Evolutionary conservation across 2,113 vertebrate species (phyloP).

Genomic region (Naja naja): DNA sequence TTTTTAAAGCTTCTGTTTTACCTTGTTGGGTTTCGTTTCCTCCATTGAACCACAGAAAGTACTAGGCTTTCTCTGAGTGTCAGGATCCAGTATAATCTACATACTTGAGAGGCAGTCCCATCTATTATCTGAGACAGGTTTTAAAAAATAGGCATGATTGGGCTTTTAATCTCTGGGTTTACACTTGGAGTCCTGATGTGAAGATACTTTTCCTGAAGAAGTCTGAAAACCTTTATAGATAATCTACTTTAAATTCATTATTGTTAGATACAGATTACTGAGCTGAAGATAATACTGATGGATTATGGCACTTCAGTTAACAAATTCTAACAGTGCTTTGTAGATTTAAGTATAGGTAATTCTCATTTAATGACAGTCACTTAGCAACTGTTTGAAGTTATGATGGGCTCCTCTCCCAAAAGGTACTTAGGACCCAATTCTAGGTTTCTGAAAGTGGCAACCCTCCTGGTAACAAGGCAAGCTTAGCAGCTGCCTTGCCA

Average conservation of each 20-base stretch:
- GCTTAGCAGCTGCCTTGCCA: neutral
- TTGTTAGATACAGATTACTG: neutral
- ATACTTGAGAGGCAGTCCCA: neutral
- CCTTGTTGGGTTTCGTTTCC: neutral
- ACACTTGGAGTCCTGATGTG: neutral
- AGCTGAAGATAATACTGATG: neutral
- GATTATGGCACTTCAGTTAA: neutral
- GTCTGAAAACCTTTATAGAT: neutral
- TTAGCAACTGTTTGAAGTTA: neutral
- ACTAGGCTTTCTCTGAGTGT: neutral
- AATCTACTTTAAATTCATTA: neutral
- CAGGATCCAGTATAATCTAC: neutral
- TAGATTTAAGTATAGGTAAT: neutral
- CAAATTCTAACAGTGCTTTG: neutral
- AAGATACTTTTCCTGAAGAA: neutral
- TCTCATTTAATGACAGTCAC: neutral
- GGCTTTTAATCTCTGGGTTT: neutral
- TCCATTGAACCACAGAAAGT: neutral
- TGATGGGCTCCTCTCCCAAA: neutral
- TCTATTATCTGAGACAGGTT: neutral
- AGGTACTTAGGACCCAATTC: neutral
- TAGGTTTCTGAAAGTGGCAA: neutral
- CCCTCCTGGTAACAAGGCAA: neutral
- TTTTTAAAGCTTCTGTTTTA: neutral
- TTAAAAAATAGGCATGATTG: neutral